phyloP scores from a whole-genome alignment of 2,888 invertebrate species.

The Adelphocoris suturalis region DNA sequence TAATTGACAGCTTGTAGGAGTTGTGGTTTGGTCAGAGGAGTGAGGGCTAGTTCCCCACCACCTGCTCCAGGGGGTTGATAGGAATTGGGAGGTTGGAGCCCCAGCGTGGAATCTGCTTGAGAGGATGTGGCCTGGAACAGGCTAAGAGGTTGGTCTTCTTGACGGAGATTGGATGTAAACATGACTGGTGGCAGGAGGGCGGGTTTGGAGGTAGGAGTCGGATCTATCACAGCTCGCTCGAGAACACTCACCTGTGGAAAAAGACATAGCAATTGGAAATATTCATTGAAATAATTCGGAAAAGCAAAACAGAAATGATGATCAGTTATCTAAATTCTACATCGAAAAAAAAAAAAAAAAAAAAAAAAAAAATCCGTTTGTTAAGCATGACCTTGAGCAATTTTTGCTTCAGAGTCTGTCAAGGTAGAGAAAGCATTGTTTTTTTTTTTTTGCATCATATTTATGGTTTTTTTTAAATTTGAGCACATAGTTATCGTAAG shows the following conservation, averaged over 20 bases:
- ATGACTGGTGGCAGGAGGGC: slow-evolving; percentile 92
- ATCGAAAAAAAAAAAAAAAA: no score
- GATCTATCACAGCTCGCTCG: slow-evolving; percentile 75
- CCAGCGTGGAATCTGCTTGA: slow-evolving; percentile 51
- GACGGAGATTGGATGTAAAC: slow-evolving; percentile 80
- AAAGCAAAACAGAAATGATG: no score
- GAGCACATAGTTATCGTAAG: no score
- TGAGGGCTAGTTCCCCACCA: slow-evolving; percentile 78
- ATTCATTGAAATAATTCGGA: background rate
- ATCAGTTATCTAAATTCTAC: no score
- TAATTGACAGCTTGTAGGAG: slow-evolving; percentile 93
- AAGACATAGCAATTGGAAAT: background rate
- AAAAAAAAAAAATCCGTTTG: no score
- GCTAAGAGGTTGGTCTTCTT: background rate
- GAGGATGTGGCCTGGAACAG: slow-evolving; percentile 28
- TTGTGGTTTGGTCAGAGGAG: slow-evolving; percentile 92
- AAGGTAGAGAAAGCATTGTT: no score
- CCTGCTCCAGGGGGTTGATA: slow-evolving; percentile 75
- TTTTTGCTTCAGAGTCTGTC: no score
- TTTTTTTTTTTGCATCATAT: no score
- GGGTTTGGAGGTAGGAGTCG: slow-evolving; percentile 79
- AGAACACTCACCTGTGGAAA: slow-evolving; percentile 71
- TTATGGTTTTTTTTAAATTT: no score
- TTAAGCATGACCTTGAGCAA: no score
- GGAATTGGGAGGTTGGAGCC: slow-evolving; percentile 68